Base-by-base conservation (phyloP, 2,888 invertebrate species). In the Megamerina dolium region DNA sequence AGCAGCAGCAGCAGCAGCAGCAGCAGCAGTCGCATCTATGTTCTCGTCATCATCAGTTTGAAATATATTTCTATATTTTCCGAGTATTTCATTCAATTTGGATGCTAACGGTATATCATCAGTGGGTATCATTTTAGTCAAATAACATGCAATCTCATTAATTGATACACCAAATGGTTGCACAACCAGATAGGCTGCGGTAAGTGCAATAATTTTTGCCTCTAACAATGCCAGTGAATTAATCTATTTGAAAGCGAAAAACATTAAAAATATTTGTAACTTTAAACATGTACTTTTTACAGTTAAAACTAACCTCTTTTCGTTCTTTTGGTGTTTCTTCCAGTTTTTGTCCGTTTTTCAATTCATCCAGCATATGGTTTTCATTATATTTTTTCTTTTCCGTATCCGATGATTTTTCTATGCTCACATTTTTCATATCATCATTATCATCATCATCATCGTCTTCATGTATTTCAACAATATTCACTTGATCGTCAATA, bases 81-180 rank as follows among this genome's bases (percentile, higher is more conserved):
- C 80, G 63, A 94, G 78, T 17, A 92, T 75, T 51, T 77, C 76
- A 70, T 89, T 88, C 12, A 92, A 80, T 51, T 85, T 83, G 30
- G 83, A 80, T 36, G 86, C 82, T 46, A 23, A 23, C 10, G 23
- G 23, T n/a, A n/a, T n/a, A n/a, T n/a, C n/a, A n/a, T n/a, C n/a
- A 23, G 23, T 23, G 23, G 23, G 10, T 23, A 8, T 23, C 23
- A 23, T 23, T 10, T 8, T 23, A 8, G 6, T 23, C 6, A 23
- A 6, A 23, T 8, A 80, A 72, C 93, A 95, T 8, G 88, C 89
- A 51, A 95, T 84, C 70, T 90, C 89, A 66, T 90, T 91, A 3
- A 90, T 77, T 46, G 87, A 87, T 2, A 93, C 92, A 35, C 95
- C 95, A 62, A 87, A 86, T 0, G 94, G 95, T 73, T 95, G 94